A percentile compares a stretch with the other conserved stretches of the same genome.
These are phyloP conservation scores for Willisornis vidua DNA, from an alignment of 2,113 vertebrate genomes.

Conservation along the genomic window DNA sequence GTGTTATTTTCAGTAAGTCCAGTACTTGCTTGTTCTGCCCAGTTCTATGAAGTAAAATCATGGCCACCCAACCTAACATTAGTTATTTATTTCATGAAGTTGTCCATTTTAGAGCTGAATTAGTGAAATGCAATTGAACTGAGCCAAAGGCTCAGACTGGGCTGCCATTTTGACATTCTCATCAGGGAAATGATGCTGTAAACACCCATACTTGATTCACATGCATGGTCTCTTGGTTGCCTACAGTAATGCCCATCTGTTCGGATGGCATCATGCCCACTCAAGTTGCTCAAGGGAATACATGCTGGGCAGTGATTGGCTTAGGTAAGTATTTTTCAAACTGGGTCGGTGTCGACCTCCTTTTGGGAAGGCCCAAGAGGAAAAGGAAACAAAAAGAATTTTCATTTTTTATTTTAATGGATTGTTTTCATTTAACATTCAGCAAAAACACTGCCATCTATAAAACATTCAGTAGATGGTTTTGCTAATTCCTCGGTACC, in stretches of 20 bases:
- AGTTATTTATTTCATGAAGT: conserved; percentile 31
- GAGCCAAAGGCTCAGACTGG: conserved; percentile 45
- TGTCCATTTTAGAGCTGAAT: conserved; percentile 46
- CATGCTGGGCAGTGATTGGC: conserved; percentile 76
- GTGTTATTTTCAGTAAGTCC: neutral
- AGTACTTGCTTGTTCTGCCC: neutral
- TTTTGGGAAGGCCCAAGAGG: conserved; percentile 70
- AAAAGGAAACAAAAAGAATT: conserved; percentile 76
- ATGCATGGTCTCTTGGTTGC: conserved; percentile 80
- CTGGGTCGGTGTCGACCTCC: conserved; percentile 70
- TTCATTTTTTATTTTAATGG: conserved; percentile 71
- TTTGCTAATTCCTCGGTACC: conserved; percentile 33
- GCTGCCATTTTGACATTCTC: conserved; percentile 74
- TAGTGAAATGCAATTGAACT: conserved; percentile 22
- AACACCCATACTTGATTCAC: conserved; percentile 78
- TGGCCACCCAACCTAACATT: neutral
- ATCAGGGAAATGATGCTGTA: conserved; percentile 72
- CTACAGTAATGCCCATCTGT: conserved; percentile 80
- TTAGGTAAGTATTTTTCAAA: conserved; percentile 74
- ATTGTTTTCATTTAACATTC: conserved; percentile 74
- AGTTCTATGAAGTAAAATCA: neutral
- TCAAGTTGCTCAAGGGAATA: conserved; percentile 70
- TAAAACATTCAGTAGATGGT: conserved; percentile 12
- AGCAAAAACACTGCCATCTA: conserved; percentile 40
- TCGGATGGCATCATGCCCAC: conserved; percentile 76